Conservation (phyloP, 2,113 vertebrate species). For the Sapayoa aenigma region DNA sequence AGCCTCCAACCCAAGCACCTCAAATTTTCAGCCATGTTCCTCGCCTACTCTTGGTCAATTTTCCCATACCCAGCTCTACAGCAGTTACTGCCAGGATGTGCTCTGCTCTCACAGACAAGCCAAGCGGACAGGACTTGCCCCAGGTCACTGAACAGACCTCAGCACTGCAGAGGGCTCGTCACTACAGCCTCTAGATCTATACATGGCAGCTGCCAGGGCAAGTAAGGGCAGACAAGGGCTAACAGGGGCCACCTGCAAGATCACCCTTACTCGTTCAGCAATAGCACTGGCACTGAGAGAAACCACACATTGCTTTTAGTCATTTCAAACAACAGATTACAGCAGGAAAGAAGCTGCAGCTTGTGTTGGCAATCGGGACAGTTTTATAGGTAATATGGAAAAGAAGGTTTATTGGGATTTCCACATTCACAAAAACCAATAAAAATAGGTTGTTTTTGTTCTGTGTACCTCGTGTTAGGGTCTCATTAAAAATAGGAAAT, state of each 20-base stretch:
- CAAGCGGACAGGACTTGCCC: neutral
- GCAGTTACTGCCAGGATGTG: neutral
- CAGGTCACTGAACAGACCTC: neutral
- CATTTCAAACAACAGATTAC: neutral
- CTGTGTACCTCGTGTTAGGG: neutral
- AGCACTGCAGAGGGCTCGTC: accelerated
- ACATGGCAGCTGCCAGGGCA: neutral
- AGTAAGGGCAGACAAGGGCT: neutral
- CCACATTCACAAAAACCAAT: neutral
- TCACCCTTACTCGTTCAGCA: neutral
- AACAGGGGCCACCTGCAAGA: neutral
- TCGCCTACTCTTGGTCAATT: neutral
- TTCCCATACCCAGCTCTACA: neutral
- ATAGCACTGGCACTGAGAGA: neutral
- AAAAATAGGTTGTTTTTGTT: neutral
- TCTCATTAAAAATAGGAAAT: neutral
- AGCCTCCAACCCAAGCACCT: neutral
- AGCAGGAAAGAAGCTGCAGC: neutral
- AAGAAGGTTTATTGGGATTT: neutral
- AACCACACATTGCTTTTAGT: neutral
- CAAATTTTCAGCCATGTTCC: neutral
- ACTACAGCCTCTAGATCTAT: neutral
- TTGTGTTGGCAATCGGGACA: neutral
- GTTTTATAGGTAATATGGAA: neutral
- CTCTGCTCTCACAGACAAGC: neutral